Percentiles rank a stretch among this genome's conserved stretches.
phyloP scores from a whole-genome alignment of 2,888 invertebrate species.

The Synanthedon andrenaeformis region DNA sequence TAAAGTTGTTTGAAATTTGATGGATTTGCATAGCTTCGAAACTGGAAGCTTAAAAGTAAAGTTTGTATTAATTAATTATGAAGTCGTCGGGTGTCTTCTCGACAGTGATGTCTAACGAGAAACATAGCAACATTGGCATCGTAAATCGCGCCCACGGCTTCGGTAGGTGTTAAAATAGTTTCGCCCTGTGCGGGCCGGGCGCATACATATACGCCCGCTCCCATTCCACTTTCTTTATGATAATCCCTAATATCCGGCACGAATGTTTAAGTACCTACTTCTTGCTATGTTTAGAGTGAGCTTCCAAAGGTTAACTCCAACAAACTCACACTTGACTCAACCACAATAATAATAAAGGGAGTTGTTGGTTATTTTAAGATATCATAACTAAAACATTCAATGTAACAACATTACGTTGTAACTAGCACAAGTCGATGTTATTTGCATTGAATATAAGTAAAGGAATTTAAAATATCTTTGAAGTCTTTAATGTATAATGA shows the following conservation, averaged over 20 bases:
- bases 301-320: conserved; percentile 30
- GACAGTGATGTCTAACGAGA: neutral
- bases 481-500: too few relatives aligned
- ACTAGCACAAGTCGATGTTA: neutral
- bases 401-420: conserved; percentile 5
- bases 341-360: too few relatives aligned
- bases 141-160: conserved; percentile 62
- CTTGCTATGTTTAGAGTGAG: conserved; percentile 45
- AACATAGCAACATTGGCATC: conserved; percentile 19
- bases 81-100: too few relatives aligned
- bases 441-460: conserved; percentile 4
- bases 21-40: too few relatives aligned
- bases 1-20: too few relatives aligned
- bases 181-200: conserved; percentile 64
- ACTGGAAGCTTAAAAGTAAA: too few relatives aligned
- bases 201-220: conserved; percentile 51
- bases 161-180: conserved; percentile 67
- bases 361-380: too few relatives aligned
- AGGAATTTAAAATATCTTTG: too few relatives aligned
- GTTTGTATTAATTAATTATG: too few relatives aligned
- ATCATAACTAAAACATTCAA: conserved; percentile 1
- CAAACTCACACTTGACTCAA: conserved; percentile 4
- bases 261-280: conserved; percentile 23
- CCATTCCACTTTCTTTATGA: conserved; percentile 65
- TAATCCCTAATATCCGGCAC: conserved; percentile 68